Conservation (phyloP, 2,113 vertebrate genomes). For the Gracilinanus agilis region DNA sequence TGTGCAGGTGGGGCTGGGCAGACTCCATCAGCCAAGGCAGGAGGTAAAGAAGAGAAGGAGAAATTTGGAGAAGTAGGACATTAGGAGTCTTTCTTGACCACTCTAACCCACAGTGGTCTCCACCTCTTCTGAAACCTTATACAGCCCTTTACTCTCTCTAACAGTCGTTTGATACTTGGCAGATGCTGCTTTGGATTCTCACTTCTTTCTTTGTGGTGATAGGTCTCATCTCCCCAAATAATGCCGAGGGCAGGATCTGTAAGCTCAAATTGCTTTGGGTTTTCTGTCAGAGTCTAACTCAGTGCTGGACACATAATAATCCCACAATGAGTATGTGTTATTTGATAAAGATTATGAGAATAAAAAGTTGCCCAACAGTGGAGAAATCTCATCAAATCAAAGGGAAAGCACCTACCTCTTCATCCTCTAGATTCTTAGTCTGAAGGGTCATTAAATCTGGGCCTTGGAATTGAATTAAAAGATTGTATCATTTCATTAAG, state of each 20-base stretch:
- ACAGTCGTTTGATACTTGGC: not conserved
- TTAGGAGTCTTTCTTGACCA: not conserved
- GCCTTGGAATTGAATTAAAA: not conserved
- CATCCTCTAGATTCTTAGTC: not conserved
- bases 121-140: not conserved
- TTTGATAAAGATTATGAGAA: not conserved
- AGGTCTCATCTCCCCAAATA: not conserved
- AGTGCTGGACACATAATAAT: not conserved
- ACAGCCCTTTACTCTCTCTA: not conserved
- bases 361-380: not conserved
- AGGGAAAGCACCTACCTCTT: not conserved
- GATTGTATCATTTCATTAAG: not conserved
- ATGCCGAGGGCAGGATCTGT: not conserved
- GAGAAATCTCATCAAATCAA: not conserved
- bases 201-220: not conserved
- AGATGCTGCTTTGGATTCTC: not conserved
- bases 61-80: not conserved
- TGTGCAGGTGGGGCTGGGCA: not conserved
- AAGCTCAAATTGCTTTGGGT: not conserved
- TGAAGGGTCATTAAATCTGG: not conserved
- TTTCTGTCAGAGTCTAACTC: not conserved
- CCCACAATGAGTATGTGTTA: not conserved
- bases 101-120: not conserved
- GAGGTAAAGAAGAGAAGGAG: not conserved
- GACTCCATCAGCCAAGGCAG: not conserved